Evolutionary conservation across 2,888 invertebrate species (phyloP).

Genomic region (Lasioglossum figueresi): DNA sequence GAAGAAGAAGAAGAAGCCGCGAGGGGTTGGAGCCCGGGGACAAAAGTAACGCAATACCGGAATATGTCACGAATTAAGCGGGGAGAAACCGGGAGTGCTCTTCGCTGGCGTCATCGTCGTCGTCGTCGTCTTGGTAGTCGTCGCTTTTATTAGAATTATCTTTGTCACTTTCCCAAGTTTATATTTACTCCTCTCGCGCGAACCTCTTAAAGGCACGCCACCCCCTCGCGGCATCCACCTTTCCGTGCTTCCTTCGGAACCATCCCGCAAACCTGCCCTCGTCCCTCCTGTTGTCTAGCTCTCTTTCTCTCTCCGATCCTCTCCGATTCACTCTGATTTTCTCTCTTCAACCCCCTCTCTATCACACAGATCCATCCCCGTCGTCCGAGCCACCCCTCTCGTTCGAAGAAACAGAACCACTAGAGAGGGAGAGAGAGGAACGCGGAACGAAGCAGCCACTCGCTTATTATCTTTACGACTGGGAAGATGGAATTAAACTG

Average conservation of each 20-base stretch:
- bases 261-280: conserved; percentile 37
- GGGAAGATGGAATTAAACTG: conserved; percentile 84
- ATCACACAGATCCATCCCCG: conserved; percentile 39
- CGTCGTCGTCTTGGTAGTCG: conserved; percentile 76
- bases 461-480: conserved; percentile 84
- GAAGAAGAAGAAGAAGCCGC: conserved; percentile 50
- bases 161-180: conserved; percentile 84
- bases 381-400: conserved; percentile 38
- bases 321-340: background rate
- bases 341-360: background rate
- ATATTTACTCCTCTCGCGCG: conserved; percentile 82
- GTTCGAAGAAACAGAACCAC: conserved; percentile 30
- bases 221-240: conserved; percentile 68
- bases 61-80: conserved; percentile 84
- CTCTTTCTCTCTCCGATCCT: conserved; percentile 19
- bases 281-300: conserved; percentile 12
- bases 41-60: conserved; percentile 81
- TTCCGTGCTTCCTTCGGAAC: conserved; percentile 67
- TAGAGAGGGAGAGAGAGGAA: conserved; percentile 34
- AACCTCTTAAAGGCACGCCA: conserved; percentile 81
- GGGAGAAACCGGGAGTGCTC: conserved; percentile 80
- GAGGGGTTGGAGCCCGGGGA: conserved; percentile 66
- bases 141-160: conserved; percentile 84
- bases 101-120: conserved; percentile 74
- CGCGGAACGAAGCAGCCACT: conserved; percentile 76